These are phyloP conservation scores for Prionace glauca DNA, from an alignment of 2,797 vertebrate species.

Conservation along the genomic window DNA sequence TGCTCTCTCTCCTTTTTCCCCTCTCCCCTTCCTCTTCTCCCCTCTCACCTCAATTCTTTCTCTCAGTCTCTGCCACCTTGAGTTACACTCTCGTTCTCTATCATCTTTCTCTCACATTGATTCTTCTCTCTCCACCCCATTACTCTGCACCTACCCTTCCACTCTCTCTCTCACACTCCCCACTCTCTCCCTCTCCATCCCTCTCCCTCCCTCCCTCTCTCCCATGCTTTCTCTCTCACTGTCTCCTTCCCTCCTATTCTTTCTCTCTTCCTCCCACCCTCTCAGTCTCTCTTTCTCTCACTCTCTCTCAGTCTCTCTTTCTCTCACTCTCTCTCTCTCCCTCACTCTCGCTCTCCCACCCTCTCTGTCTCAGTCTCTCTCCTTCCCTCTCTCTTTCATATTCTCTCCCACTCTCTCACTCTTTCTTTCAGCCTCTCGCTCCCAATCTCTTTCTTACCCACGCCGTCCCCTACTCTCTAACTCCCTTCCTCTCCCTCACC, in stretches of 20 bases:
- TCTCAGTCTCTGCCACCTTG: too few relatives aligned
- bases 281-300: neutral
- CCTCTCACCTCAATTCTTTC: constrained; percentile 49
- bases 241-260: constrained; percentile 57
- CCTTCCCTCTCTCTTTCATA: too few relatives aligned
- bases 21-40: constrained; percentile 52
- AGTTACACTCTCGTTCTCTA: too few relatives aligned
- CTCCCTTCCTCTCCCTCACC: neutral
- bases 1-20: constrained; percentile 46
- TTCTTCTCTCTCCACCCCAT: constrained; percentile 56
- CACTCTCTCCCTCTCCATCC: too few relatives aligned
- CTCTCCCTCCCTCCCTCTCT: too few relatives aligned
- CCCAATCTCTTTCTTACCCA: neutral
- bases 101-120: constrained; percentile 46
- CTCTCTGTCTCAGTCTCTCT: neutral
- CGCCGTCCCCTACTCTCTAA: neutral
- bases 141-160: constrained; percentile 48
- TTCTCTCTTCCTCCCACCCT: constrained; percentile 46
- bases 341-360: neutral
- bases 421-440: neutral
- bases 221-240: constrained; percentile 54
- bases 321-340: constrained; percentile 50
- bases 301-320: neutral
- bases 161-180: constrained; percentile 55
- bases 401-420: too few relatives aligned